phyloP scores from a whole-genome alignment of 2,797 vertebrate species.

The Syndactyla subalaris region DNA sequence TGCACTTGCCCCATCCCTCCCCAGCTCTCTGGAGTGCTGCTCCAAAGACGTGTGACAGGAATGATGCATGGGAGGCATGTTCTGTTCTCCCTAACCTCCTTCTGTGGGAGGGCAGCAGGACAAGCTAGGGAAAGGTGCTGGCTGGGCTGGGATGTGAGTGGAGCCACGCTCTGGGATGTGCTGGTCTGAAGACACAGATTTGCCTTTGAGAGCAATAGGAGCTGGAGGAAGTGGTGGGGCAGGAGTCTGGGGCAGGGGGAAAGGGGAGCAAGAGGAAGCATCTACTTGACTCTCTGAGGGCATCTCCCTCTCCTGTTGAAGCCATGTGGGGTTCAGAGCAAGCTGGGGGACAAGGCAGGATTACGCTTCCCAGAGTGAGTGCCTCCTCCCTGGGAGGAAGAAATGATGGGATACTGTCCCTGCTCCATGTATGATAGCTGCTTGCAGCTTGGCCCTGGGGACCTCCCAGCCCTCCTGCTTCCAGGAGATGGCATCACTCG shows the following conservation, averaged over 20 bases:
- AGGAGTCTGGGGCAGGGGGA: background rate
- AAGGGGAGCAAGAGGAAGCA: background rate
- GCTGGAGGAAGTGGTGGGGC: background rate
- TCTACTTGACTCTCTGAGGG: rapidly evolving
- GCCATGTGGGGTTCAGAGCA: background rate
- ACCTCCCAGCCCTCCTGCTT: background rate
- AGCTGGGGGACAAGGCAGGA: background rate
- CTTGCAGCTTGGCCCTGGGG: background rate
- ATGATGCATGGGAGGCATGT: background rate
- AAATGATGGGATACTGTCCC: background rate
- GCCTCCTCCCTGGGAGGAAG: background rate
- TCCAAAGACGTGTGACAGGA: background rate
- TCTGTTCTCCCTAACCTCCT: background rate
- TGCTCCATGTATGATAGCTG: background rate
- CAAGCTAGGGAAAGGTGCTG: background rate
- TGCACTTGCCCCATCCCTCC: background rate
- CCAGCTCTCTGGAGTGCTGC: background rate
- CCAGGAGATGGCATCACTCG: slow-evolving; percentile 70
- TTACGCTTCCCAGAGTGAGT: rapidly evolving
- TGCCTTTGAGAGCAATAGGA: background rate
- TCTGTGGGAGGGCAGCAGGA: background rate
- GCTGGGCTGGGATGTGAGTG: background rate
- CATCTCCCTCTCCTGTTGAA: background rate
- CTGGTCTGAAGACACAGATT: background rate
- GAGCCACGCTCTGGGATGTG: background rate